These are phyloP conservation scores for Callopanchax toddi DNA, from an alignment of 2,113 vertebrate genomes.

Conservation along the genomic window DNA sequence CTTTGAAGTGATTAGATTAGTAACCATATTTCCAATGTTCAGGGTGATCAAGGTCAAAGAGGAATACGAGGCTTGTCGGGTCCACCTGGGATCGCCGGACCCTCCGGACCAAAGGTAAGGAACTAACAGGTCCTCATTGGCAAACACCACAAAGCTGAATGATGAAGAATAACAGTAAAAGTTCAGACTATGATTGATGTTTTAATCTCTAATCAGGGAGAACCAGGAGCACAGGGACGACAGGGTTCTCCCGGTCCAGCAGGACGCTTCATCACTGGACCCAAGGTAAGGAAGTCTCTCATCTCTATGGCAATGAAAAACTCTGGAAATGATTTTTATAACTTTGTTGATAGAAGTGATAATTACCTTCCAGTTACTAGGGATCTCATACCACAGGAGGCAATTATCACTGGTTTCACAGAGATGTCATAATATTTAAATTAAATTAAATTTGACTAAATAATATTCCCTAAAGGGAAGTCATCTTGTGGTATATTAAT, in stretches of 20 bases:
- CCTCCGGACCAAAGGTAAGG: slow-evolving; percentile 86
- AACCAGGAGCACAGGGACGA: slow-evolving; percentile 84
- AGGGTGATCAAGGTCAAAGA: slow-evolving; percentile 91
- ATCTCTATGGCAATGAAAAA: background rate
- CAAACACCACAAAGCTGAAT: no score
- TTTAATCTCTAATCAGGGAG: slow-evolving; percentile 76
- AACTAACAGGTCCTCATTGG: background rate
- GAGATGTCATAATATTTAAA: background rate
- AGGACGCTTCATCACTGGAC: slow-evolving; percentile 83
- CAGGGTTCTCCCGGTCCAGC: slow-evolving; percentile 83
- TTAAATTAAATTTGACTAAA: background rate
- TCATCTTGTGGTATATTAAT: no score
- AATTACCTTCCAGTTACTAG: background rate
- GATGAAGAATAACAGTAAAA: background rate
- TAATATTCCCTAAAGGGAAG: background rate
- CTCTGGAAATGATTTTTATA: background rate
- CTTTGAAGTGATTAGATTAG: no score
- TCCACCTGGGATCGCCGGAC: slow-evolving; percentile 83
- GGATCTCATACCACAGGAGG: background rate
- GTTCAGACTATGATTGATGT: background rate
- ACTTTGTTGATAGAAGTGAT: background rate
- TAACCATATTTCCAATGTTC: slow-evolving; percentile 23
- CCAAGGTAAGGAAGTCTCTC: slow-evolving; percentile 80
- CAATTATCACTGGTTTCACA: slow-evolving; percentile 3
- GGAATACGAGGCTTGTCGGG: slow-evolving; percentile 87